Percentiles rank a stretch among this genome's conserved stretches.
phyloP scores from a whole-genome alignment of 2,797 vertebrate species.

The Adelosebastes latens region DNA sequence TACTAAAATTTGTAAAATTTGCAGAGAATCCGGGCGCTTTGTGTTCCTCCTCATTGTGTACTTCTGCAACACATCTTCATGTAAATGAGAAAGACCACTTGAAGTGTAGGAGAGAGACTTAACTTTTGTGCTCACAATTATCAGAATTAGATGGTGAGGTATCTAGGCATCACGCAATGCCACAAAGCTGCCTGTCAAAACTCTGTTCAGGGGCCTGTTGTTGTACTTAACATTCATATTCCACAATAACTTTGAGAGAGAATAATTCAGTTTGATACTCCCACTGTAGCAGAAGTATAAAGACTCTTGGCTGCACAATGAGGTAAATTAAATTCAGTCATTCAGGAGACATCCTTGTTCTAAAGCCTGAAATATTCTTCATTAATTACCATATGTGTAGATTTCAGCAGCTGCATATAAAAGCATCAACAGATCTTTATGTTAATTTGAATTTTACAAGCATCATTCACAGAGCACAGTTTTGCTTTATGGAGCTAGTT shows the following conservation, averaged over 20 bases:
- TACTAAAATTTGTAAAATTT: background rate
- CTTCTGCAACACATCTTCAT: background rate
- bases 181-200: conserved; percentile 32
- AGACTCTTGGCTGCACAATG: background rate
- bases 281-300: background rate
- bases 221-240: background rate
- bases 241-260: background rate
- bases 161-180: conserved; percentile 24
- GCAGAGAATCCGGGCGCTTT: background rate
- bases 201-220: background rate
- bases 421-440: background rate
- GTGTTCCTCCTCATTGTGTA: background rate
- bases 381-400: background rate
- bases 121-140: conserved; percentile 50
- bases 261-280: background rate
- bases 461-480: background rate
- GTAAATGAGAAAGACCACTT: conserved; percentile 2
- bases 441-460: background rate
- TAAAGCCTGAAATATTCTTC: background rate
- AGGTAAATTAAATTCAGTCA: background rate
- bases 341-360: background rate
- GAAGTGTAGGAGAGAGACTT: conserved; percentile 18
- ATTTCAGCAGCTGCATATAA: background rate
- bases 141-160: conserved; percentile 45
- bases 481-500: background rate